These are phyloP conservation scores for Mormyrops attenuatus DNA, from an alignment of 2,797 vertebrate species.

Conservation along the genomic window DNA sequence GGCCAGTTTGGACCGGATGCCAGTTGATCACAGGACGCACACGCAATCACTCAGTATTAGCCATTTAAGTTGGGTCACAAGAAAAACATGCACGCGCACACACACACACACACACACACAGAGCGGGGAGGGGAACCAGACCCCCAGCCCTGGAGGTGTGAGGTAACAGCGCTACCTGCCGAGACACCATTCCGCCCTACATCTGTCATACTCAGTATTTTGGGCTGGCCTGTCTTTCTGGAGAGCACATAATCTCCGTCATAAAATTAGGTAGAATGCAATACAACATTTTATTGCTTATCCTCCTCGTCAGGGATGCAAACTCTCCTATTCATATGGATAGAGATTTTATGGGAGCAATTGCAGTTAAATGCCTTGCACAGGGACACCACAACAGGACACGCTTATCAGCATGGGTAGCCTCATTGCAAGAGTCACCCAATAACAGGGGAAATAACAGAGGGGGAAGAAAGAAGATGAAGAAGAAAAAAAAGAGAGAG, in stretches of 20 bases:
- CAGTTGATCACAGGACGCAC: not conserved
- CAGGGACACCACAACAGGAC: not conserved
- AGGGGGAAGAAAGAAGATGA: not conserved
- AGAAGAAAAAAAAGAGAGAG: not conserved
- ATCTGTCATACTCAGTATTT: not conserved
- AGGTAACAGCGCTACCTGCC: not conserved
- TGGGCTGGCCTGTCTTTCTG: not conserved
- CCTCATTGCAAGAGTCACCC: not conserved
- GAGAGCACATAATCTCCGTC: not conserved
- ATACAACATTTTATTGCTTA: conserved; percentile 6
- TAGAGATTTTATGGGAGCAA: not conserved
- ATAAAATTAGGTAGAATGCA: not conserved
- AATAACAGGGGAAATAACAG: not conserved
- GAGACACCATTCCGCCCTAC: not conserved
- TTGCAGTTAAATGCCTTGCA: not conserved
- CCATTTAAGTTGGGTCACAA: not conserved
- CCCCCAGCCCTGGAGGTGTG: conserved; percentile 5
- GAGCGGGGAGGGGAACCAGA: not conserved
- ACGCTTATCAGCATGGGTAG: not conserved
- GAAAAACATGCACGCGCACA: not conserved
- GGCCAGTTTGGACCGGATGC: not conserved
- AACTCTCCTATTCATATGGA: not conserved
- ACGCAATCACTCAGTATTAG: not conserved
- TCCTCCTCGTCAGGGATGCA: not conserved
- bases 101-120: not conserved